Evolutionary conservation across 1,140 invertebrate species (phyloP).

Genomic region (Penaeus chinensis): DNA sequence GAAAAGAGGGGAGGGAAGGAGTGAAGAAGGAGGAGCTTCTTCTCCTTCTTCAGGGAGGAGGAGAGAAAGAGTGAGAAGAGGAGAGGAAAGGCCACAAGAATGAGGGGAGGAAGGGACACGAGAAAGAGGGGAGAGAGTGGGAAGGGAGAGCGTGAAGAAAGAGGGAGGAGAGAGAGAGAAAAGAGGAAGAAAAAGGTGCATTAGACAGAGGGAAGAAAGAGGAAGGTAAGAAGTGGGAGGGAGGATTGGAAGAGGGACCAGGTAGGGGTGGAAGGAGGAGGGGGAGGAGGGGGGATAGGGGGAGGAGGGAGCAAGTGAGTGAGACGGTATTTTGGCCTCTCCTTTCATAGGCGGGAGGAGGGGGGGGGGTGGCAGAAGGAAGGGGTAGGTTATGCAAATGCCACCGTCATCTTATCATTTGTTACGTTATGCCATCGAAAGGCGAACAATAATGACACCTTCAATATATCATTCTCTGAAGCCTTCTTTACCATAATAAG

Average conservation of each 20-base stretch:
- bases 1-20: background rate
- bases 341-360: background rate
- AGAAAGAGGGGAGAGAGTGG: background rate
- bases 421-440: too few relatives aligned
- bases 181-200: background rate
- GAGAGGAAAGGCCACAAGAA: background rate
- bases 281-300: too few relatives aligned
- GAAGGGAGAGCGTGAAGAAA: background rate
- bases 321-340: background rate
- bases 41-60: too few relatives aligned
- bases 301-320: too few relatives aligned
- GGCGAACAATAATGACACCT: too few relatives aligned
- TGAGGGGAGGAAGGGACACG: background rate
- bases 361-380: background rate
- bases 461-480: too few relatives aligned
- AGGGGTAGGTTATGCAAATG: background rate
- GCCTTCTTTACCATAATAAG: too few relatives aligned
- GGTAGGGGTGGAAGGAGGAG: too few relatives aligned
- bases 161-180: background rate
- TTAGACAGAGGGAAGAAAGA: background rate
- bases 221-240: too few relatives aligned
- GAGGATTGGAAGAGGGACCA: too few relatives aligned
- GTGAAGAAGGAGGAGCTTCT: background rate
- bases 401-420: too few relatives aligned
- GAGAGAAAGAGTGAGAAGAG: background rate